Conservation (phyloP, 2,797 vertebrate genomes). For the Glyptemys insculpta region DNA sequence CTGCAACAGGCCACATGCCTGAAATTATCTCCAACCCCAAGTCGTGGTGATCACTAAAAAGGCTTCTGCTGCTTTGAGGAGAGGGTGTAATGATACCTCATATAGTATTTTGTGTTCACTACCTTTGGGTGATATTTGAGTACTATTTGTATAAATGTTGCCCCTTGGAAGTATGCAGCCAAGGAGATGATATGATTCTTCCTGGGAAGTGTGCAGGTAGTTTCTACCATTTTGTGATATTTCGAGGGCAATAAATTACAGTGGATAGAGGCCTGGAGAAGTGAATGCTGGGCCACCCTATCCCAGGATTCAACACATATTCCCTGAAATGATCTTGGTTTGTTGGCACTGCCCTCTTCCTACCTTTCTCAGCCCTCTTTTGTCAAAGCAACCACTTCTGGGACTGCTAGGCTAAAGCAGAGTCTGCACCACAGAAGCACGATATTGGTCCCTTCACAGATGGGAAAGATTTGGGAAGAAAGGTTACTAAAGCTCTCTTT, state of each 20-base stretch:
- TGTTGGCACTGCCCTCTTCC: neutral
- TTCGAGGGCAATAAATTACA: neutral
- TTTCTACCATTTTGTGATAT: neutral
- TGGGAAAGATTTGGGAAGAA: neutral
- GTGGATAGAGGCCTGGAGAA: neutral
- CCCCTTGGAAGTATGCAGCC: neutral
- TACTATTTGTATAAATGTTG: neutral
- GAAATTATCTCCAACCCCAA: neutral
- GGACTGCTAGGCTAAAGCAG: neutral
- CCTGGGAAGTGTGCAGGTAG: neutral
- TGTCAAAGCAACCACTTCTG: neutral
- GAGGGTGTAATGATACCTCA: too few relatives aligned
- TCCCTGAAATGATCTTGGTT: neutral
- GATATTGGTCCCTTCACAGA: neutral
- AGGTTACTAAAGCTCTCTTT: neutral
- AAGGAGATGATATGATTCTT: neutral
- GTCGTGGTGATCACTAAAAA: neutral
- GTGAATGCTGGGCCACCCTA: neutral
- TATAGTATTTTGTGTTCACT: neutral
- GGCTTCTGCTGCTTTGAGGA: neutral
- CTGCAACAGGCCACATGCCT: neutral
- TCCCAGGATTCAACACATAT: neutral
- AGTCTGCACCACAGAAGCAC: neutral
- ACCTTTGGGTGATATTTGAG: neutral
- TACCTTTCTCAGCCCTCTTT: neutral